Conservation (phyloP, 2,797 vertebrate species). For the Carapus acus region DNA sequence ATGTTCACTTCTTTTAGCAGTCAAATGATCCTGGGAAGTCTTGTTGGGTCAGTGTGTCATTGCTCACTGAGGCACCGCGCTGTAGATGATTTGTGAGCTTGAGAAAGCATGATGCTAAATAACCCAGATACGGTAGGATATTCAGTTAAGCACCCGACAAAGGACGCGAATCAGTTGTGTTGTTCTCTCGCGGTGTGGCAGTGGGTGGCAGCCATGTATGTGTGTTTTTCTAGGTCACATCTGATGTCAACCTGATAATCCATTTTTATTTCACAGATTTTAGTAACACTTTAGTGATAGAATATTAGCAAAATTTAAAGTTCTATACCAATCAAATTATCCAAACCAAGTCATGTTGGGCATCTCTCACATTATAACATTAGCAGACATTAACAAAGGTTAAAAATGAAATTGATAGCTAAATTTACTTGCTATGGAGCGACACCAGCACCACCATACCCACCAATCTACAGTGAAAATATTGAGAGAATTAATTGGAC, state of each 20-base stretch:
- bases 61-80: slow-evolving; percentile 8
- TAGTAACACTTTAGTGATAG: no score
- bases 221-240: slow-evolving; percentile 53
- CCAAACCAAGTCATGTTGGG: no score
- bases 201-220: slow-evolving; percentile 3
- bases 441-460: neutral
- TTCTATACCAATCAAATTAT: no score
- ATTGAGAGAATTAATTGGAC: no score
- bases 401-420: neutral
- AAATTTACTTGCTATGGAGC: neutral
- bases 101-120: slow-evolving; percentile 13
- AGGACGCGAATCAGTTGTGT: slow-evolving; percentile 29
- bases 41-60: slow-evolving; percentile 53
- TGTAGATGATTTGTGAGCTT: slow-evolving; percentile 40
- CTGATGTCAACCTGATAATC: slow-evolving; percentile 13
- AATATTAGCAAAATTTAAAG: no score
- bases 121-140: slow-evolving; percentile 22
- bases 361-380: no score
- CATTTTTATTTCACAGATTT: slow-evolving; percentile 16
- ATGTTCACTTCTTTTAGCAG: slow-evolving; percentile 27
- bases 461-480: neutral
- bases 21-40: slow-evolving; percentile 32
- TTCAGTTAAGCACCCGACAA: slow-evolving; percentile 42
- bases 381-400: neutral
- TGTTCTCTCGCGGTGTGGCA: slow-evolving; percentile 21